phyloP scores from a whole-genome alignment of 2,113 vertebrate genomes.

The Hemibates koningsi region DNA sequence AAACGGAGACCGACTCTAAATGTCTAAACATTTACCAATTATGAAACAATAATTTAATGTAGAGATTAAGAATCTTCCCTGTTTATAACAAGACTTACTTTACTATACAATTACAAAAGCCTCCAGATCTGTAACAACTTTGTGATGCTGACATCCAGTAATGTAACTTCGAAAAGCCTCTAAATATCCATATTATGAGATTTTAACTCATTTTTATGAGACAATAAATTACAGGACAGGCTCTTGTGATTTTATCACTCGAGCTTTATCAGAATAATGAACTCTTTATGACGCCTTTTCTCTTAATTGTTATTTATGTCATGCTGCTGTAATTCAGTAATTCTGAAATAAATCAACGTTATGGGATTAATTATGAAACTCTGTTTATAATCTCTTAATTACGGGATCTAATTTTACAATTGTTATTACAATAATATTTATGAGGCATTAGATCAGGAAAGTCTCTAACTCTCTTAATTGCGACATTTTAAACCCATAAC shows the following conservation, averaged over 20 bases:
- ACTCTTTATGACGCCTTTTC: neutral
- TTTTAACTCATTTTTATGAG: neutral
- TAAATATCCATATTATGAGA: rapidly evolving
- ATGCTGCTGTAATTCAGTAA: rapidly evolving
- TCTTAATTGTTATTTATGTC: rapidly evolving
- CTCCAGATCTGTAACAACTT: neutral
- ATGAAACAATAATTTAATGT: neutral
- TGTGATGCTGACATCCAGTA: neutral
- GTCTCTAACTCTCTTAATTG: neutral
- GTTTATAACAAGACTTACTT: neutral
- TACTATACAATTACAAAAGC: neutral
- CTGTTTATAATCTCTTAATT: neutral
- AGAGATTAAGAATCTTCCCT: neutral
- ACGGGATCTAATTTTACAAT: neutral
- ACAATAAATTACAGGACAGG: neutral
- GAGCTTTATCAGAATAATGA: neutral
- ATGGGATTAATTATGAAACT: neutral
- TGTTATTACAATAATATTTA: neutral
- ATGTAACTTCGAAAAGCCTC: neutral
- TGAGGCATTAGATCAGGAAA: neutral
- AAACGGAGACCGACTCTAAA: neutral
- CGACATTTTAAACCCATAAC: neutral
- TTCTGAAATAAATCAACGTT: neutral
- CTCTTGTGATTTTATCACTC: neutral
- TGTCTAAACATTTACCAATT: neutral